Evolutionary conservation across 2,797 vertebrate species (phyloP).

Genomic region (Clarias fuscus): DNA sequence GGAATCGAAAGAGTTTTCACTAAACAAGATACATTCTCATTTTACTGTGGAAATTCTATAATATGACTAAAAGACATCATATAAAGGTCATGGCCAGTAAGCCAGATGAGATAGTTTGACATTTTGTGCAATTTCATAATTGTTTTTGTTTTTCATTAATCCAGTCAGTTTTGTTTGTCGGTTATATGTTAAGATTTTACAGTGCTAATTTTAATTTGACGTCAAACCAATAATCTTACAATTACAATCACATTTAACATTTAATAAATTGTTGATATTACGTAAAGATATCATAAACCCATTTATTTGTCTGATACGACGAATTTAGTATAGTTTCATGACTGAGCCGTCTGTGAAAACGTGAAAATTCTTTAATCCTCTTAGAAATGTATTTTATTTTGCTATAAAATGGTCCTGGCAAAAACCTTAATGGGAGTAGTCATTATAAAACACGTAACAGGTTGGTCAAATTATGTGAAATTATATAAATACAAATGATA

Average conservation of each 20-base stretch:
- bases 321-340: constrained; percentile 50
- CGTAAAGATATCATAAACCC: constrained; percentile 49
- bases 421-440: constrained; percentile 37
- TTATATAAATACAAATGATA: constrained; percentile 13
- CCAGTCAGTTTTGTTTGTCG: constrained; percentile 56
- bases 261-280: constrained; percentile 43
- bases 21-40: not conserved
- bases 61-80: constrained; percentile 21
- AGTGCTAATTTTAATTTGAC: constrained; percentile 46
- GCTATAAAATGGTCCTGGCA: constrained; percentile 31
- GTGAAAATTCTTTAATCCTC: constrained; percentile 35
- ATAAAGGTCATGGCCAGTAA: constrained; percentile 42
- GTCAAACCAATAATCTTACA: constrained; percentile 56
- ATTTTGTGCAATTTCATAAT: constrained; percentile 60
- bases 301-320: constrained; percentile 42
- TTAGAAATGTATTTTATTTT: constrained; percentile 47
- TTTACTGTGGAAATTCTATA: not conserved
- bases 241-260: constrained; percentile 31
- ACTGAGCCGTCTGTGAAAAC: constrained; percentile 47
- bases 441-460: constrained; percentile 26
- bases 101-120: constrained; percentile 47
- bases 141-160: constrained; percentile 58
- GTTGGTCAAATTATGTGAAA: constrained; percentile 8
- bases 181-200: constrained; percentile 57
- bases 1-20: not conserved